These are phyloP conservation scores for Halichoerus grypus DNA, from an alignment of 2,113 vertebrate genomes.

Conservation along the genomic window DNA sequence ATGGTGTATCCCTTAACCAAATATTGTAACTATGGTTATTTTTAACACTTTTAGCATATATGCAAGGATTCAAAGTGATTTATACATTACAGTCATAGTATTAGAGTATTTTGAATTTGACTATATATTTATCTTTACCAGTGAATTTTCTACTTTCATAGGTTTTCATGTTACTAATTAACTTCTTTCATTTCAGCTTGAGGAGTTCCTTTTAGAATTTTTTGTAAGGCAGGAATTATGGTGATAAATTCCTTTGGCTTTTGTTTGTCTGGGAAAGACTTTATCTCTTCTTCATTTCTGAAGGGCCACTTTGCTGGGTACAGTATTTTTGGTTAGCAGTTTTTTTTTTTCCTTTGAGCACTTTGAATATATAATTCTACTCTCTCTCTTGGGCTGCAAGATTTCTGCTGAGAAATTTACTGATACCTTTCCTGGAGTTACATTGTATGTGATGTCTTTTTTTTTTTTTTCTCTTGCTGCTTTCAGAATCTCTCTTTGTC, in stretches of 20 bases:
- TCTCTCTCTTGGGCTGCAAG: background rate
- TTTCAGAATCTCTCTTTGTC: constrained; percentile 29
- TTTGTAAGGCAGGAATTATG: background rate
- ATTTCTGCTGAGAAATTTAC: background rate
- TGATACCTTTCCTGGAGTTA: background rate
- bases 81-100: background rate
- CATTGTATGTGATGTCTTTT: background rate
- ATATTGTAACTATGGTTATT: background rate
- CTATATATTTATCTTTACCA: background rate
- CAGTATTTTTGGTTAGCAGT: background rate
- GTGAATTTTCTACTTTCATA: background rate
- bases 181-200: background rate
- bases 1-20: background rate
- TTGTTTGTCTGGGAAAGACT: background rate
- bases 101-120: constrained; percentile 23
- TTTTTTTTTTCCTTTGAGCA: background rate
- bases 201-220: background rate
- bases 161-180: background rate
- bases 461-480: background rate
- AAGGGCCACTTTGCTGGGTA: background rate
- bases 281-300: background rate
- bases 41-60: background rate
- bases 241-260: background rate
- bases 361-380: background rate
- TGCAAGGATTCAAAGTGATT: background rate